phyloP scores from a whole-genome alignment of 2,888 invertebrate species.

The Tenthredo distinguenda region DNA sequence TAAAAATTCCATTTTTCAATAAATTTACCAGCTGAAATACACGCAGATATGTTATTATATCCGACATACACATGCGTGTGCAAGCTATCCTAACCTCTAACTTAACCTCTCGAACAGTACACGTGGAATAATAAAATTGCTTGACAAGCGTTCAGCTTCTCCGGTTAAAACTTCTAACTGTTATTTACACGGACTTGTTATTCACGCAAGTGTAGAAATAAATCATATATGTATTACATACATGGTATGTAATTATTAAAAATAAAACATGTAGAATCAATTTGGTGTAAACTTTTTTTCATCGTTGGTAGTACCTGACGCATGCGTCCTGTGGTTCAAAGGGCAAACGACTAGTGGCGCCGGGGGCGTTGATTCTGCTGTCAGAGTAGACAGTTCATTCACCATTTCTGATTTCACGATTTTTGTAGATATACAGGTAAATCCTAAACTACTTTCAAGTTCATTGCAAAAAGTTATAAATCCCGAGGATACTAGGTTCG shows the following conservation, averaged over 20 bases:
- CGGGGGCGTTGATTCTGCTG: conserved; percentile 52
- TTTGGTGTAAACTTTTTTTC: background rate
- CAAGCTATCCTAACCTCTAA: conserved; percentile 11
- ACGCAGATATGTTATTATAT: background rate
- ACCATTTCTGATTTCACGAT: background rate
- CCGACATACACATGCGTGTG: background rate
- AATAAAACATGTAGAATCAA: background rate
- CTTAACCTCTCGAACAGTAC: background rate
- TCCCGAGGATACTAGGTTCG: background rate
- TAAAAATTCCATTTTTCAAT: conserved; percentile 31
- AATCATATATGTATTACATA: background rate
- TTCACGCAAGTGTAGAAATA: background rate
- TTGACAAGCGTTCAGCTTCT: background rate
- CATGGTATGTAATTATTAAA: background rate
- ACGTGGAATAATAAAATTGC: background rate
- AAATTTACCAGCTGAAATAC: background rate
- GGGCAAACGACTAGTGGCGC: conserved; percentile 42
- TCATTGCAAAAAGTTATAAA: background rate
- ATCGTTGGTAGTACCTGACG: background rate
- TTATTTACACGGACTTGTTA: background rate
- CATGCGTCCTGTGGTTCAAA: background rate
- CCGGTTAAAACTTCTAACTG: background rate
- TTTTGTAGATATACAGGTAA: conserved; percentile 51
- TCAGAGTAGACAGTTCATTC: conserved; percentile 49
- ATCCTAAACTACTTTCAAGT: background rate